phyloP scores from a whole-genome alignment of 1,140 invertebrate genomes.

The Oreohelix idahoensis region DNA sequence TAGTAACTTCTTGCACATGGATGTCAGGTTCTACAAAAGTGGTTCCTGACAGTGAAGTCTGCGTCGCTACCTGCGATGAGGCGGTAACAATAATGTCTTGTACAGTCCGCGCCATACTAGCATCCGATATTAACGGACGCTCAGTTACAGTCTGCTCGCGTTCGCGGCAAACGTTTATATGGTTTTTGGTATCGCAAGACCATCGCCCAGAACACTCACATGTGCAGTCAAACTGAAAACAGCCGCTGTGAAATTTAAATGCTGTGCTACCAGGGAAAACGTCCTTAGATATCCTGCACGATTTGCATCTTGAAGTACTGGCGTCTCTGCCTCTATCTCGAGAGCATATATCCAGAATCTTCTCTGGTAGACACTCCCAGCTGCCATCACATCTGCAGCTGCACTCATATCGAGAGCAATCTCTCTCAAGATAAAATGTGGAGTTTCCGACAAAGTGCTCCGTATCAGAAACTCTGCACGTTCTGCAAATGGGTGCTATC shows the following conservation, averaged over 20 bases:
- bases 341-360: conserved; percentile 33
- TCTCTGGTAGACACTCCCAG: conserved; percentile 40
- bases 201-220: conserved; percentile 52
- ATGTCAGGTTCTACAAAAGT: not conserved
- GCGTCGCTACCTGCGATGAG: not conserved
- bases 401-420: conserved; percentile 52
- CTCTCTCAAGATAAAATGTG: conserved; percentile 46
- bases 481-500: conserved; percentile 45
- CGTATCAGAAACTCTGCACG: conserved; percentile 40
- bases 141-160: not conserved
- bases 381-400: conserved; percentile 58
- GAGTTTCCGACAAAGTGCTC: conserved; percentile 43
- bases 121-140: not conserved
- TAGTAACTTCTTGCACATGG: not conserved
- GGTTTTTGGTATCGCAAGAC: conserved; percentile 46
- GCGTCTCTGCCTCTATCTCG: not conserved
- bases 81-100: not conserved
- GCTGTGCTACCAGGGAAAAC: conserved; percentile 39
- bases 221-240: conserved; percentile 49
- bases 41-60: not conserved
- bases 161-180: conserved; percentile 42
- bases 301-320: not conserved
- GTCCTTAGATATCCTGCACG: conserved; percentile 40
- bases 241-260: conserved; percentile 47
- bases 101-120: not conserved